These are phyloP conservation scores for Tinea pellionella DNA, from an alignment of 2,888 invertebrate genomes.

Conservation along the genomic window DNA sequence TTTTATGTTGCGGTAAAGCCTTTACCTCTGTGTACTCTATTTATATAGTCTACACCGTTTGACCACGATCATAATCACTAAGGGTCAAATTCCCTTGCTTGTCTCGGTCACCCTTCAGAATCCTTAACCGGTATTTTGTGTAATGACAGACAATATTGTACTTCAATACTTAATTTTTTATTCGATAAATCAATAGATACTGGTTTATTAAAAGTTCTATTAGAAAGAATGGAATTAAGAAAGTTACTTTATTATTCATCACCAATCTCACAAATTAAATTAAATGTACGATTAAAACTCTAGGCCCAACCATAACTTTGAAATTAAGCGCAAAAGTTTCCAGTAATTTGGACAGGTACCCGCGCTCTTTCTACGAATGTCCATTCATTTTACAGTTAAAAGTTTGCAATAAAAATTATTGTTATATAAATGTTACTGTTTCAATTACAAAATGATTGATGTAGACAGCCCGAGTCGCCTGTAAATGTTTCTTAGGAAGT, in stretches of 20 bases:
- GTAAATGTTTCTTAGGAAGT: slow-evolving; percentile 10
- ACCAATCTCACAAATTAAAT: background rate
- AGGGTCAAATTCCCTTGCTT: background rate
- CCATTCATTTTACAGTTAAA: background rate
- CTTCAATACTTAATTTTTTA: too few species aligned
- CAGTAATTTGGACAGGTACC: slow-evolving; percentile 1
- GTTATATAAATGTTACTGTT: background rate
- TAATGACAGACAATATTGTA: too few species aligned
- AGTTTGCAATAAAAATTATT: slow-evolving; percentile 1
- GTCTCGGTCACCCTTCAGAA: background rate
- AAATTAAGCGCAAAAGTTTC: slow-evolving; percentile 2
- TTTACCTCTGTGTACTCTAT: background rate
- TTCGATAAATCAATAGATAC: too few species aligned
- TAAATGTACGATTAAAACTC: background rate
- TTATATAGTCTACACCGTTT: background rate
- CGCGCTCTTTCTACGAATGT: background rate
- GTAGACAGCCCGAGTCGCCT: slow-evolving; percentile 27
- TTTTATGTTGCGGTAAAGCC: background rate
- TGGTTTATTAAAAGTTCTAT: background rate
- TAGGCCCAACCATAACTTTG: background rate
- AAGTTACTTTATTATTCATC: background rate
- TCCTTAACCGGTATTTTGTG: background rate
- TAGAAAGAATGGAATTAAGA: background rate
- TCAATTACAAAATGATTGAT: slow-evolving; percentile 28
- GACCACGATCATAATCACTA: background rate